Evolutionary conservation across 2,113 vertebrate genomes (phyloP).

Genomic region (Elaphurus davidianus): DNA sequence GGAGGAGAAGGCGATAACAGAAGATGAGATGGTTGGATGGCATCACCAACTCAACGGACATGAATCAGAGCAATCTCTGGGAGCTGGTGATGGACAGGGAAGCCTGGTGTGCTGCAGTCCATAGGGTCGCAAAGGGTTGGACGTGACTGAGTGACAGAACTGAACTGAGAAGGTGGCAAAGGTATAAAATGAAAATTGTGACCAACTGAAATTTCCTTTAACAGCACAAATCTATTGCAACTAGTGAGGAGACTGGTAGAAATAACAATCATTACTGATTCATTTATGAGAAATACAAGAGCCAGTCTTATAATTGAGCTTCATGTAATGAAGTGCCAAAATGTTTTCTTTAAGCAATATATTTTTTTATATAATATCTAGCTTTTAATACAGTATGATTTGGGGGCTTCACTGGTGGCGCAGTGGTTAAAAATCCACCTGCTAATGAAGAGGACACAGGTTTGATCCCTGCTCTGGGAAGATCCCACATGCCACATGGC

Average conservation of each 20-base stretch:
- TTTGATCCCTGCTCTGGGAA: background rate
- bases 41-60: background rate
- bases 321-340: background rate
- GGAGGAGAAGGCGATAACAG: rapidly evolving
- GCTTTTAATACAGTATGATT: background rate
- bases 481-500: background rate
- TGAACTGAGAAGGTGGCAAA: background rate
- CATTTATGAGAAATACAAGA: background rate
- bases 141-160: background rate
- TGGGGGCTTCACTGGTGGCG: background rate
- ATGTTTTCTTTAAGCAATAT: background rate
- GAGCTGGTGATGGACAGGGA: background rate
- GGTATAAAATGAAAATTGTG: background rate
- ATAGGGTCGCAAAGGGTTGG: background rate
- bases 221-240: background rate
- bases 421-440: background rate
- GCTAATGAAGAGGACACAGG: background rate
- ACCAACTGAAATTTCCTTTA: background rate
- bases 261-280: background rate
- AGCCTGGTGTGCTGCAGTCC: background rate
- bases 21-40: background rate
- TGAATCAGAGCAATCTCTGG: background rate
- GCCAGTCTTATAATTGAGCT: background rate
- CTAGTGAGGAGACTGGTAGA: background rate
- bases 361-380: background rate